These are phyloP conservation scores for Clitarchus hookeri DNA, from an alignment of 2,888 invertebrate genomes.

Conservation along the genomic window DNA sequence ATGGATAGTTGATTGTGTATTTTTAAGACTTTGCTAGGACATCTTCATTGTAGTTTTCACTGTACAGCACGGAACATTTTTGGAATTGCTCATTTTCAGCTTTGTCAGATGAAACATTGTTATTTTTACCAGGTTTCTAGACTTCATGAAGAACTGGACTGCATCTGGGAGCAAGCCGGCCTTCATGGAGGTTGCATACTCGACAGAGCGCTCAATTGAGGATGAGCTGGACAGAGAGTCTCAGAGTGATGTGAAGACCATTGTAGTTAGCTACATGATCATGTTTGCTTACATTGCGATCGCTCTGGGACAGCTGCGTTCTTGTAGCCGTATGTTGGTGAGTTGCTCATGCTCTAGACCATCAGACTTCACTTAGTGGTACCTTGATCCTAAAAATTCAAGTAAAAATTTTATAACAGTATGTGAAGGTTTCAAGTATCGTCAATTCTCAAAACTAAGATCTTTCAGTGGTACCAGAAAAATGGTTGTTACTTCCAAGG, in stretches of 20 bases:
- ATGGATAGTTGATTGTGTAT: too few species aligned
- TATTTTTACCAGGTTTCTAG: conserved; percentile 64
- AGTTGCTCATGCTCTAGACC: conserved; percentile 38
- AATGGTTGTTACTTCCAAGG: too few species aligned
- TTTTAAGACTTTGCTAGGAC: too few species aligned
- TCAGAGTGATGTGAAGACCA: conserved; percentile 88
- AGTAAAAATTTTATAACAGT: too few species aligned
- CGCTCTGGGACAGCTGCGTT: conserved; percentile 85
- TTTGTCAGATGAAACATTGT: background rate
- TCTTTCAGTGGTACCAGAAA: too few species aligned
- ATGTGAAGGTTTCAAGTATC: too few species aligned
- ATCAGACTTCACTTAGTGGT: too few species aligned
- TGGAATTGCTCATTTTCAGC: too few species aligned
- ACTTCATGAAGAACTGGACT: conserved; percentile 82
- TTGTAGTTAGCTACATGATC: conserved; percentile 91
- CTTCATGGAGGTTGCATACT: conserved; percentile 83
- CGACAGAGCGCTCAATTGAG: conserved; percentile 90
- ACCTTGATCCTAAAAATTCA: too few species aligned
- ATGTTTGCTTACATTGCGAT: conserved; percentile 98
- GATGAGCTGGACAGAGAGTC: conserved; percentile 94
- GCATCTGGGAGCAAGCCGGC: conserved; percentile 61
- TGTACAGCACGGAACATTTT: too few species aligned
- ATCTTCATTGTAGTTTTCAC: too few species aligned
- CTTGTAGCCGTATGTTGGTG: conserved; percentile 67
- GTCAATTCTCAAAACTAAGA: too few species aligned